These are phyloP conservation scores for Procambarus clarkii DNA, from an alignment of 1,140 invertebrate species.

Conservation along the genomic window DNA sequence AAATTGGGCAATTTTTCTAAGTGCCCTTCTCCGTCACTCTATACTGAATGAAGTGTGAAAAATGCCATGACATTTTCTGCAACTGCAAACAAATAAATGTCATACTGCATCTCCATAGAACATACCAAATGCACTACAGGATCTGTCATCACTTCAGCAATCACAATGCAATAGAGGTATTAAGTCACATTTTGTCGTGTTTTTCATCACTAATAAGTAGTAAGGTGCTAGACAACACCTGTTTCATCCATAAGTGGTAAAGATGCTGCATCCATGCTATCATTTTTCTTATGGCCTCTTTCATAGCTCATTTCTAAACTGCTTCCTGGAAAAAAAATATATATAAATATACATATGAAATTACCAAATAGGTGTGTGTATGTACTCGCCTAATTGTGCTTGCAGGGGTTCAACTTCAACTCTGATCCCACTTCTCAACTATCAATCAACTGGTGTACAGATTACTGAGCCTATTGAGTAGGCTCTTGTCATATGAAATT, in stretches of 20 bases:
- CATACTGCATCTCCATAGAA: slow-evolving; percentile 21
- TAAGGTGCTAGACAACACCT: slow-evolving; percentile 69
- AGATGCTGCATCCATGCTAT: slow-evolving; percentile 71
- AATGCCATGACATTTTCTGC: slow-evolving; percentile 1
- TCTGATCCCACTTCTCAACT: no score
- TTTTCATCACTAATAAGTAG: slow-evolving; percentile 46
- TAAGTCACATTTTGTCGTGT: slow-evolving; percentile 40
- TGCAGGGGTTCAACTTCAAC: no score
- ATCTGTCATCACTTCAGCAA: slow-evolving; percentile 7
- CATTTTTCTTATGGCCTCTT: slow-evolving; percentile 73
- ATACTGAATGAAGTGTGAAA: neutral
- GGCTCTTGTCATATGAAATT: no score
- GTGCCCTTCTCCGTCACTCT: slow-evolving; percentile 23
- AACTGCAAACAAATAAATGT: neutral
- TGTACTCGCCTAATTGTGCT: no score
- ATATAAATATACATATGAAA: no score
- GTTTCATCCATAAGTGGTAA: slow-evolving; percentile 73
- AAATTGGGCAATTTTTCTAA: slow-evolving; percentile 18
- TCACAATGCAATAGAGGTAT: slow-evolving; percentile 28
- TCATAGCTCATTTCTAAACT: slow-evolving; percentile 73
- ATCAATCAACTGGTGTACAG: no score
- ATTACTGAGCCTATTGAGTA: no score
- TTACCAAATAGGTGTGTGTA: no score
- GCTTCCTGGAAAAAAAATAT: slow-evolving; percentile 61
- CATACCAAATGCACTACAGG: slow-evolving; percentile 16